Percentiles rank a stretch among this genome's conserved stretches.
Conservation (phyloP, 2,888 invertebrate genomes). For the Apamea anceps region DNA sequence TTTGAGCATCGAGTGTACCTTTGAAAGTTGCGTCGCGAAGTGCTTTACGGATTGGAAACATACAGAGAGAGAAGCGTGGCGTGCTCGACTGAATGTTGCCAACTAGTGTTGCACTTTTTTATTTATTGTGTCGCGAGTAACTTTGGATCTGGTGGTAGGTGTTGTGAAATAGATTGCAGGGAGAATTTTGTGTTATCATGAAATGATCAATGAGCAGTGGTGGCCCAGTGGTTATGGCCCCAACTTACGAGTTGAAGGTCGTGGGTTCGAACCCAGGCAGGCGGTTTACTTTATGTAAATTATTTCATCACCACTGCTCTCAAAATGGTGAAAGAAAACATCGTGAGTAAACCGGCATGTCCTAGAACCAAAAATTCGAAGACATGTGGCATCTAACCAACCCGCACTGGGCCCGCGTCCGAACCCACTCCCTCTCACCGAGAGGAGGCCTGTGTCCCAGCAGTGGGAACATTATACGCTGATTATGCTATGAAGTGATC, state of each 20-base stretch:
- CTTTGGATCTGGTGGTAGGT: slow-evolving; percentile 8
- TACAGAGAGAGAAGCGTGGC: slow-evolving; percentile 35
- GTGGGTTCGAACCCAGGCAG: background rate
- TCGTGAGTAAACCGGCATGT: too few relatives aligned
- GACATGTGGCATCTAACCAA: background rate
- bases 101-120: slow-evolving; percentile 40
- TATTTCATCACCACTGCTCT: background rate
- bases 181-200: background rate
- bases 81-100: slow-evolving; percentile 34
- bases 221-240: background rate
- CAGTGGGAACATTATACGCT: too few relatives aligned
- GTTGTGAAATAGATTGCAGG: background rate
- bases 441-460: background rate
- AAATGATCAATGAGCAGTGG: background rate
- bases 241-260: too few relatives aligned
- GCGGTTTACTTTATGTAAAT: background rate
- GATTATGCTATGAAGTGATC: background rate
- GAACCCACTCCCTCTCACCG: too few relatives aligned
- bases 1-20: slow-evolving; percentile 69
- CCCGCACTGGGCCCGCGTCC: too few relatives aligned
- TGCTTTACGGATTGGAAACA: slow-evolving; percentile 58
- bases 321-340: too few relatives aligned
- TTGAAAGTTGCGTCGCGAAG: slow-evolving; percentile 65
- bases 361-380: too few relatives aligned
- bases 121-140: slow-evolving; percentile 25